Evolutionary conservation across 1,140 invertebrate genomes (phyloP).

Genomic region (Calliphora vicina): DNA sequence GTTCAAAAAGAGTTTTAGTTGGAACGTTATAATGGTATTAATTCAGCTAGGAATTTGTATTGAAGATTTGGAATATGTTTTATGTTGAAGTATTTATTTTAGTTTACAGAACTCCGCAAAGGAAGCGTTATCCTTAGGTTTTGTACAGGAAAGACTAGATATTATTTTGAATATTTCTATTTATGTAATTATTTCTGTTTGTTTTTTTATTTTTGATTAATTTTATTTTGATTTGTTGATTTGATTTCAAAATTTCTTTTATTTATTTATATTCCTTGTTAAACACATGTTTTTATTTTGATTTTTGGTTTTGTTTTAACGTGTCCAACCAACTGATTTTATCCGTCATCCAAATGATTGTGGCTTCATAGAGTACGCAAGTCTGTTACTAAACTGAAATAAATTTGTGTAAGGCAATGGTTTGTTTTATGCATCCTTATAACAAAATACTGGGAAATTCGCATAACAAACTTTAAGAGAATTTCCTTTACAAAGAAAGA

Average conservation of each 20-base stretch:
- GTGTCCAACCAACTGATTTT: background rate
- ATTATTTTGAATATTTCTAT: no score
- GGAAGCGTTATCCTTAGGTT: no score
- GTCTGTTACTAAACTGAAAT: constrained; percentile 3
- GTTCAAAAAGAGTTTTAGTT: no score
- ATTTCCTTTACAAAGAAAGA: background rate
- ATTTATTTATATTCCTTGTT: background rate
- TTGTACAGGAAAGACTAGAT: no score
- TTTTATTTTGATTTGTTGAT: background rate
- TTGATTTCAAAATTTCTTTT: background rate
- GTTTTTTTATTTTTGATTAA: no score
- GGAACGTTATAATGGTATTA: no score
- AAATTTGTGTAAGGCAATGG: background rate
- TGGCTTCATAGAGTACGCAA: constrained; percentile 14
- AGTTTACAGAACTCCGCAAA: no score
- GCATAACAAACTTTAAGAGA: no score
- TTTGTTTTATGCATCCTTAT: background rate
- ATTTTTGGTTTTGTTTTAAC: background rate
- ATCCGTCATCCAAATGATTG: background rate
- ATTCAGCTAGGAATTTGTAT: no score
- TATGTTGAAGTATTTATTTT: no score
- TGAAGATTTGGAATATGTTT: no score
- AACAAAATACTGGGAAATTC: constrained; percentile 15
- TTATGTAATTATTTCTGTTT: no score
- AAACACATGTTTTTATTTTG: background rate